Conservation (phyloP, 2,888 invertebrate species). For the Dascillus cervinus region DNA sequence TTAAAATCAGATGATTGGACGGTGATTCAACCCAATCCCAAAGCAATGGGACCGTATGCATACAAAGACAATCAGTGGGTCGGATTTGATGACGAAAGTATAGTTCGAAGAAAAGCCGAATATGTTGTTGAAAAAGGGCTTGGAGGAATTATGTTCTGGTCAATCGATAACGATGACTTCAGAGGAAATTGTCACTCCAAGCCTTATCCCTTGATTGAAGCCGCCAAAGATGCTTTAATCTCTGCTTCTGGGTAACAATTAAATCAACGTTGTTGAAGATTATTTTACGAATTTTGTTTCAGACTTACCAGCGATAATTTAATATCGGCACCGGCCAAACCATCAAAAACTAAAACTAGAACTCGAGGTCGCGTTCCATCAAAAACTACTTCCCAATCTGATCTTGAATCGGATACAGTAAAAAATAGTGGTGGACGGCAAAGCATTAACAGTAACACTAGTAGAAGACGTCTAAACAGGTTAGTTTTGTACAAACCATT, state of each 20-base stretch:
- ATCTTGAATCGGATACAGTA: too few species aligned
- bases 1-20: slow-evolving; percentile 71
- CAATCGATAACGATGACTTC: slow-evolving; percentile 92
- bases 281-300: slow-evolving; percentile 10
- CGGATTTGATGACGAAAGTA: slow-evolving; percentile 82
- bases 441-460: too few species aligned
- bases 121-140: slow-evolving; percentile 78
- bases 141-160: slow-evolving; percentile 91
- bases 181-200: slow-evolving; percentile 80
- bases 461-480: too few species aligned
- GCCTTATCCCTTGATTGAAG: slow-evolving; percentile 86
- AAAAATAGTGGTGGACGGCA: slow-evolving; percentile 24
- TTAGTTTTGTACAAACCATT: too few species aligned
- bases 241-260: slow-evolving; percentile 36
- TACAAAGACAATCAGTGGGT: slow-evolving; percentile 87
- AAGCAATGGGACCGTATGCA: slow-evolving; percentile 86
- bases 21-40: slow-evolving; percentile 71
- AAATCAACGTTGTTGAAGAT: slow-evolving; percentile 1
- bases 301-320: slow-evolving; percentile 37
- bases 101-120: slow-evolving; percentile 73
- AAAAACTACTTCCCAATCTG: too few species aligned
- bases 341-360: slow-evolving; percentile 27
- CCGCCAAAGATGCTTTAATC: slow-evolving; percentile 75
- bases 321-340: slow-evolving; percentile 35
- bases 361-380: slow-evolving; percentile 21